Percentiles rank a stretch among this genome's conserved stretches.
These are phyloP conservation scores for Eurypyga helias DNA, from an alignment of 2,113 vertebrate genomes.

Conservation along the genomic window DNA sequence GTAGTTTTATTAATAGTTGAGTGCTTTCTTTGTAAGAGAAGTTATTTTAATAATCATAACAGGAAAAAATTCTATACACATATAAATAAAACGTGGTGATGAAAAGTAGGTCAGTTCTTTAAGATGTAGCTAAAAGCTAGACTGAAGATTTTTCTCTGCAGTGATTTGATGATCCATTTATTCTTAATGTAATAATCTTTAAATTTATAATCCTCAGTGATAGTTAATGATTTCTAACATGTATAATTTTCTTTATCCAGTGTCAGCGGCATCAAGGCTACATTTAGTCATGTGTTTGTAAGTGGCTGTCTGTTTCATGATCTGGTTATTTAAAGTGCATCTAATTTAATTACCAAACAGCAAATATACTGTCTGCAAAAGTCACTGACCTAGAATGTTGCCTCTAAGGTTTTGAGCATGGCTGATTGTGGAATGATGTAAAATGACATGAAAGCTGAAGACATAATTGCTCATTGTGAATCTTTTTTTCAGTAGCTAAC, in stretches of 20 bases:
- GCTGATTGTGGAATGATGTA: constrained; percentile 66
- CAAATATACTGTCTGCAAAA: constrained; percentile 50
- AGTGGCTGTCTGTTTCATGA: constrained; percentile 43
- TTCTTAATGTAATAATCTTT: constrained; percentile 50
- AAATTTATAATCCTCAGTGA: constrained; percentile 44
- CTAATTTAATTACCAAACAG: constrained; percentile 69
- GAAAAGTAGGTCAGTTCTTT: constrained; percentile 53
- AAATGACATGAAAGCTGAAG: constrained; percentile 72
- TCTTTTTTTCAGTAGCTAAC: constrained; percentile 57
- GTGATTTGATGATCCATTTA: constrained; percentile 58
- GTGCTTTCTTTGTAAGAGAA: neutral
- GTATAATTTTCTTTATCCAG: constrained; percentile 3
- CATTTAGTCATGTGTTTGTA: neutral
- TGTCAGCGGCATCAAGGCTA: neutral
- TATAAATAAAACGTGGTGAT: constrained; percentile 18
- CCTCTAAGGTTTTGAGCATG: constrained; percentile 61
- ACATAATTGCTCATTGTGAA: constrained; percentile 70
- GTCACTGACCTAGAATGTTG: constrained; percentile 74
- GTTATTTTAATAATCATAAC: neutral
- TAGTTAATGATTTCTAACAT: constrained; percentile 31
- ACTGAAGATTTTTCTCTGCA: constrained; percentile 42
- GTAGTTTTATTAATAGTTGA: neutral
- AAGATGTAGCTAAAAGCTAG: no score
- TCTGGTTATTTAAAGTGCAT: constrained; percentile 67
- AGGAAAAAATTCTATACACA: neutral